phyloP scores from a whole-genome alignment of 2,888 invertebrate species.

The Aproaerema taeniolella region DNA sequence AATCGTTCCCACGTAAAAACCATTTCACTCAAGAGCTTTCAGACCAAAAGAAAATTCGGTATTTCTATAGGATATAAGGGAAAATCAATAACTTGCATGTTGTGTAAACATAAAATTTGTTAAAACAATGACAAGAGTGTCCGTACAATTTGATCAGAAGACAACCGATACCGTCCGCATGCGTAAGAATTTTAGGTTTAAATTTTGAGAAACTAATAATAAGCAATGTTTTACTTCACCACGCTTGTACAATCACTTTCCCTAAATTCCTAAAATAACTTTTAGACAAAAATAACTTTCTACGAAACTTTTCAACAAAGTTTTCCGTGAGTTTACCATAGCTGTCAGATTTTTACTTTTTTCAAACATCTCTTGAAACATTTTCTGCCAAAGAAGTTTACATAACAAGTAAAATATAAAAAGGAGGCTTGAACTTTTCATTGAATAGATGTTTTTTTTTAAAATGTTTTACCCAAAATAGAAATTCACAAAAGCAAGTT shows the following conservation, averaged over 20 bases:
- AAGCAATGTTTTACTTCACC: conserved; percentile 1
- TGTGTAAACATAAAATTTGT: no score
- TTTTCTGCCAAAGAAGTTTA: no score
- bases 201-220: no score
- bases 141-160: conserved; percentile 1
- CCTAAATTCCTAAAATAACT: conserved; percentile 3
- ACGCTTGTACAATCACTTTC: conserved; percentile 7
- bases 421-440: no score
- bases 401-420: no score
- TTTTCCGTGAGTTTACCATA: conserved; percentile 5
- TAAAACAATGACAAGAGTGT: conserved; percentile 5
- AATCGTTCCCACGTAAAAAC: conserved; percentile 79
- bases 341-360: conserved; percentile 7
- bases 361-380: no score
- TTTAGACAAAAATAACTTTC: conserved; percentile 9
- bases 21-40: conserved; percentile 78
- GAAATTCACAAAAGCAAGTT: no score
- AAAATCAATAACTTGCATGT: conserved; percentile 23
- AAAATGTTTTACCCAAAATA: no score
- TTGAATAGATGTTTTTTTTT: no score
- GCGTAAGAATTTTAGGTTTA: not conserved
- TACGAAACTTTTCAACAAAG: conserved; percentile 14
- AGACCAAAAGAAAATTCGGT: conserved; percentile 56
- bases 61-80: conserved; percentile 30
- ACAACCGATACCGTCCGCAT: conserved; percentile 4